Evolutionary conservation across 2,113 vertebrate genomes (phyloP).

Genomic region (Promerops cafer): DNA sequence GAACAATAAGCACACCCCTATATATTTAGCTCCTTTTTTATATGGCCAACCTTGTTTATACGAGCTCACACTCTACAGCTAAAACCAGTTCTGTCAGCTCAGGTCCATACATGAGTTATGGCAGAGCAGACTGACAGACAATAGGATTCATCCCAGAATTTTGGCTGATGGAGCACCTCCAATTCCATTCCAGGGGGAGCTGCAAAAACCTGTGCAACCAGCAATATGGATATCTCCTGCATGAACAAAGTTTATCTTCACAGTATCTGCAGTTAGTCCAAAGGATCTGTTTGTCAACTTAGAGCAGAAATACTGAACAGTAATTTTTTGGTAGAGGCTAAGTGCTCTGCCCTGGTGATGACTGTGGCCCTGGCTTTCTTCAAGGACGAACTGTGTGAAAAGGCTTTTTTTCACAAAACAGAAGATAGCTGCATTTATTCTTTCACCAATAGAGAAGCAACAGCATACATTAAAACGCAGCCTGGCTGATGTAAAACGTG

Average conservation of each 20-base stretch:
- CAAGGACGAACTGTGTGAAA: not conserved
- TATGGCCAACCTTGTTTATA: accelerated
- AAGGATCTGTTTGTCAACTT: not conserved
- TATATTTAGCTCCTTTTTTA: not conserved
- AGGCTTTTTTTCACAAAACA: not conserved
- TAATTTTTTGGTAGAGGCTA: not conserved
- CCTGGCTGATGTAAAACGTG: not conserved
- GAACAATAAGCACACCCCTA: not conserved
- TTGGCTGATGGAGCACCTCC: not conserved
- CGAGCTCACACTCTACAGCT: not conserved
- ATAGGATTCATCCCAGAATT: not conserved
- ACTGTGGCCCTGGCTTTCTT: not conserved
- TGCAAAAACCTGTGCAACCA: not conserved
- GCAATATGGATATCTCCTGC: not conserved
- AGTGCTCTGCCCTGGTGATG: not conserved
- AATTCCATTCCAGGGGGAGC: not conserved
- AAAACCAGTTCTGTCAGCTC: not conserved
- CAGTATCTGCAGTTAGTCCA: not conserved
- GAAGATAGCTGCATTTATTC: not conserved
- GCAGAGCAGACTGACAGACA: not conserved
- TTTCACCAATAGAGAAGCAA: not conserved
- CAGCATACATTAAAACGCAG: not conserved
- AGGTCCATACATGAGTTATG: not conserved
- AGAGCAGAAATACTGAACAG: not conserved
- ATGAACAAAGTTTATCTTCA: not conserved